Conservation (phyloP, 2,797 vertebrate species). For the Macropus fuliginosus region DNA sequence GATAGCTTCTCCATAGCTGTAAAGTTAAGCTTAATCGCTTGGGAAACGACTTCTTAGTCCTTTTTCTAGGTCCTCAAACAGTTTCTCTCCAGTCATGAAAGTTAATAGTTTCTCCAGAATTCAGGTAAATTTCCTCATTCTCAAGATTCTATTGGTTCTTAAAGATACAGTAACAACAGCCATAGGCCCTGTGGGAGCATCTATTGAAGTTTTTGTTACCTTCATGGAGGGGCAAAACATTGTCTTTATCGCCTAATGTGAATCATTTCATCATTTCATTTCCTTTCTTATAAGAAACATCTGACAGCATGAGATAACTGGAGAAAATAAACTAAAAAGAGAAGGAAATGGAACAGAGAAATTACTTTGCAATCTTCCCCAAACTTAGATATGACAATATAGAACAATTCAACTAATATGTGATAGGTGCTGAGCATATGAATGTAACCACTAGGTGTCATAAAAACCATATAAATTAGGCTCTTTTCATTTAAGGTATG, state of each 20-base stretch:
- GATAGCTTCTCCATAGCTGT: neutral
- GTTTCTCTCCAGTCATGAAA: neutral
- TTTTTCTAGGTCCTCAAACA: neutral
- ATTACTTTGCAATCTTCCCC: neutral
- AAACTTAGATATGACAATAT: neutral
- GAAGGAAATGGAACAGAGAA: neutral
- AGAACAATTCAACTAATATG: neutral
- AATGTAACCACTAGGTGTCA: neutral
- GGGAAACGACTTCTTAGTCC: neutral
- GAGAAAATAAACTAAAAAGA: neutral
- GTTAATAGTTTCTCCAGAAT: neutral
- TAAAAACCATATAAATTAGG: neutral
- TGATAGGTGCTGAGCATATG: neutral
- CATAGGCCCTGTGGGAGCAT: neutral
- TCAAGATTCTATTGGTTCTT: neutral
- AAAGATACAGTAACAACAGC: neutral
- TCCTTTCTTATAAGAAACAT: neutral
- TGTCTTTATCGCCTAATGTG: neutral
- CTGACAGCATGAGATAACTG: neutral
- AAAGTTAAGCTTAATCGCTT: neutral
- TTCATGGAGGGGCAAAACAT: neutral
- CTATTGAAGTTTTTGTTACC: neutral
- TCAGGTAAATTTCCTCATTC: neutral
- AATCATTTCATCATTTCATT: neutral
- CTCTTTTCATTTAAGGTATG: neutral